Evolutionary conservation across 64 coral and sea anemone genomes (phyloP).

Genomic region (Stylophora pistillata): DNA sequence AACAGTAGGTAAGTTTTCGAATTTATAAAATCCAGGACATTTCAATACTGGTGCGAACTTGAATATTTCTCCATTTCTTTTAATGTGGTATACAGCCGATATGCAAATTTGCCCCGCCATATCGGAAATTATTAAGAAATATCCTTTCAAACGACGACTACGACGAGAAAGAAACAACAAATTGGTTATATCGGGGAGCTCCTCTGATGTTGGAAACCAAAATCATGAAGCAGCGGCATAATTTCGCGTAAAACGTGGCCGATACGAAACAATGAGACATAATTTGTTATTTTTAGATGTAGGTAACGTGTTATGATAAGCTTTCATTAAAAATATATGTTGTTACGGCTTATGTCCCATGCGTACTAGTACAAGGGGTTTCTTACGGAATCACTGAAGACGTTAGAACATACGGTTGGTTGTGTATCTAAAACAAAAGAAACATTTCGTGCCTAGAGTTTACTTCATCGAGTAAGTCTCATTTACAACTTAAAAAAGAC

Average conservation of each 20-base stretch:
- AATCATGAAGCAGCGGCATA: not conserved
- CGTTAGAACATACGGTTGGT: not conserved
- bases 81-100: slow-evolving; percentile 2
- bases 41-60: not conserved
- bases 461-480: not conserved
- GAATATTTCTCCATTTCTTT: not conserved
- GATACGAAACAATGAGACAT: slow-evolving; percentile 1
- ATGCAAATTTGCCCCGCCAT: not conserved
- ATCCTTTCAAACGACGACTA: not conserved
- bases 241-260: not conserved
- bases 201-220: not conserved
- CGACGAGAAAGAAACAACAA: not conserved
- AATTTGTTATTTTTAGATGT: slow-evolving; percentile 42
- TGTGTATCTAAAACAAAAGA: not conserved
- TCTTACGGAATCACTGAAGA: not conserved
- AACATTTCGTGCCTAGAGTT: slow-evolving; percentile 13
- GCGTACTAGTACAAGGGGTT: not conserved
- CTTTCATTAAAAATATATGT: slow-evolving; percentile 47
- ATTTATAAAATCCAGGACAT: not conserved
- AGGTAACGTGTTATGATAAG: slow-evolving; percentile 41
- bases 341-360: slow-evolving; percentile 2
- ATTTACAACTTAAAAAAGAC: slow-evolving; percentile 14
- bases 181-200: not conserved
- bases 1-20: not conserved
- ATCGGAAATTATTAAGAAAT: not conserved